These are phyloP conservation scores for Diloba caeruleocephala DNA, from an alignment of 2,888 invertebrate genomes.

Conservation along the genomic window DNA sequence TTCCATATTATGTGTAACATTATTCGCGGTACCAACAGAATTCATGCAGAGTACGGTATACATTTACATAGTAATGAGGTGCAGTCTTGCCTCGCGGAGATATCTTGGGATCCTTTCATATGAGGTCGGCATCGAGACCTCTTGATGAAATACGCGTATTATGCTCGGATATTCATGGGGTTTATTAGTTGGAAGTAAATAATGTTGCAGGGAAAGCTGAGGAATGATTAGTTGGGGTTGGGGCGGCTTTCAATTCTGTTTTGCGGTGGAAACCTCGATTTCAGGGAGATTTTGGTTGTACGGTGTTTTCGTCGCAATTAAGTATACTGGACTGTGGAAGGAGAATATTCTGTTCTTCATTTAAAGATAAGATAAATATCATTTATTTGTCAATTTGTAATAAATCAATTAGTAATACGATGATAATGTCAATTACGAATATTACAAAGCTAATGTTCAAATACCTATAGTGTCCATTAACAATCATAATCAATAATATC, in stretches of 20 bases:
- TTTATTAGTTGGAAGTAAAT: constrained; percentile 55
- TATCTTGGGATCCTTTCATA: constrained; percentile 50
- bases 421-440: too few relatives aligned
- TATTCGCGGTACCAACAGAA: constrained; percentile 60
- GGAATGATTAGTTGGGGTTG: constrained; percentile 49
- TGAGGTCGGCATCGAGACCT: constrained; percentile 31
- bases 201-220: constrained; percentile 40
- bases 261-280: constrained; percentile 29
- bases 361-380: too few relatives aligned
- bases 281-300: constrained; percentile 9
- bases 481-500: too few relatives aligned
- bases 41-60: constrained; percentile 62
- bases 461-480: too few relatives aligned
- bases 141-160: constrained; percentile 53
- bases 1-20: constrained; percentile 51
- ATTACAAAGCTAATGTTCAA: too few relatives aligned
- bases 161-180: constrained; percentile 42
- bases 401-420: too few relatives aligned
- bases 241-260: constrained; percentile 32
- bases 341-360: too few relatives aligned
- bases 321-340: too few relatives aligned
- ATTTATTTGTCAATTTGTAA: too few relatives aligned
- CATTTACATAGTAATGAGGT: constrained; percentile 68
- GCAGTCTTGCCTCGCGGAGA: constrained; percentile 41
- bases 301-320: constrained; percentile 2